These are phyloP conservation scores for Girardia tigrina DNA, from an alignment of 2,888 invertebrate genomes.

Conservation along the genomic window DNA sequence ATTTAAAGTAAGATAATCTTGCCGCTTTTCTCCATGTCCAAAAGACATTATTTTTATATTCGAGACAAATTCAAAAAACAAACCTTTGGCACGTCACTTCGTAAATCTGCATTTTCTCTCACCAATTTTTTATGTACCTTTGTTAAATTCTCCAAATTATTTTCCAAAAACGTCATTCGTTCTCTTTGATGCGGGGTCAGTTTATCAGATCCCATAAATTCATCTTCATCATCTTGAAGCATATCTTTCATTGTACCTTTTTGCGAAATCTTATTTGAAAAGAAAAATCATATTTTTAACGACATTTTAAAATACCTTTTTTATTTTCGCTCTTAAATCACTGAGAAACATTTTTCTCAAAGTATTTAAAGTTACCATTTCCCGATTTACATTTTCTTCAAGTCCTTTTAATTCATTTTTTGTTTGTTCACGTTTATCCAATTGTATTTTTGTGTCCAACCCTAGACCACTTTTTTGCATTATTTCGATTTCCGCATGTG, in stretches of 20 bases:
- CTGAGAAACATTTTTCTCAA: not conserved
- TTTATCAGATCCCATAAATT: not conserved
- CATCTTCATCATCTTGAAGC: not conserved
- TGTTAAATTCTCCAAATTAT: not conserved
- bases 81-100: slow-evolving; percentile 3
- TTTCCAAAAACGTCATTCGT: not conserved
- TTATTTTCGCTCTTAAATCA: not conserved
- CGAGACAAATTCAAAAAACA: too few relatives aligned
- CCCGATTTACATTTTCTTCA: not conserved
- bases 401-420: not conserved
- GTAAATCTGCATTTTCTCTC: slow-evolving; percentile 5
- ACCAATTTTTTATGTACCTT: slow-evolving; percentile 8
- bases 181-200: slow-evolving; percentile 12
- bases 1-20: too few relatives aligned
- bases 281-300: not conserved
- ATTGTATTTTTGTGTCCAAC: not conserved
- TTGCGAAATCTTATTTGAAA: not conserved
- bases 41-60: too few relatives aligned
- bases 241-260: not conserved
- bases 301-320: not conserved
- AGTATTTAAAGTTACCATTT: not conserved
- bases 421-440: not conserved
- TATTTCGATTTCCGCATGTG: not conserved
- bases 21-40: too few relatives aligned
- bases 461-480: not conserved